Base-by-base conservation (phyloP, 1,140 invertebrate genomes). In the Philopotamus ludificatus region DNA sequence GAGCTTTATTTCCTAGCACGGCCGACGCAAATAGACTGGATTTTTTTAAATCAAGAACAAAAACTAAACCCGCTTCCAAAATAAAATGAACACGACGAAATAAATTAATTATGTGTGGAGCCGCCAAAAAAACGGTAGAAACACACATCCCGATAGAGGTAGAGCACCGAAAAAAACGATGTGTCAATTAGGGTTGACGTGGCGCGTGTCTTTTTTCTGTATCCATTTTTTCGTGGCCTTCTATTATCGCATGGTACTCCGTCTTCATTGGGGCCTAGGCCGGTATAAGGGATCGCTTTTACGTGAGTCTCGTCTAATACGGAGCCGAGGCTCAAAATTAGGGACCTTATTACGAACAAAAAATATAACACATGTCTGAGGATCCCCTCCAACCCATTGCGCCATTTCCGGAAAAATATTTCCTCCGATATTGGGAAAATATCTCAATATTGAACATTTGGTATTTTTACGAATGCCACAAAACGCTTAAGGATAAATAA, bases 221-320 rank as follows among this genome's bases (percentile, higher is more conserved):
- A 16, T 21, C 18, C 22, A 21, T 50, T 45, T 50, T 50, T 50
- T 45, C 57, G 51, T 47, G 41, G 22, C 22, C 18, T 51, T 59
- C 55, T 59, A 65, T 65, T 59, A 65, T 39, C 55, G 26, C 28
- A 15, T 15, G 54, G 63, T 28, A 42, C 63, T 65, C 55, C 45
- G 54, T 65, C 63, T 65, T 65, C 63, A 65, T 65, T 59, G 55
- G 63, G 55, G 21, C 10, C 59, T 51, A 42, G 53, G 25, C 25
- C 20, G 20, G 16, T 34, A 34, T 50, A 50, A 50, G 22, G 47
- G 7, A 50, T 50, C 47, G 47, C 47, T 20, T 21, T 50, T 21
- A 50, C 47, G 47, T 50, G 47, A 50, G 21, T 21, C n/a, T 21
- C 7, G 20, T 21, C 47, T 50, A 50, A 50, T 50, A 50, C 10